These are phyloP conservation scores for Notiomystis cincta DNA, from an alignment of 2,113 vertebrate genomes.

Conservation along the genomic window DNA sequence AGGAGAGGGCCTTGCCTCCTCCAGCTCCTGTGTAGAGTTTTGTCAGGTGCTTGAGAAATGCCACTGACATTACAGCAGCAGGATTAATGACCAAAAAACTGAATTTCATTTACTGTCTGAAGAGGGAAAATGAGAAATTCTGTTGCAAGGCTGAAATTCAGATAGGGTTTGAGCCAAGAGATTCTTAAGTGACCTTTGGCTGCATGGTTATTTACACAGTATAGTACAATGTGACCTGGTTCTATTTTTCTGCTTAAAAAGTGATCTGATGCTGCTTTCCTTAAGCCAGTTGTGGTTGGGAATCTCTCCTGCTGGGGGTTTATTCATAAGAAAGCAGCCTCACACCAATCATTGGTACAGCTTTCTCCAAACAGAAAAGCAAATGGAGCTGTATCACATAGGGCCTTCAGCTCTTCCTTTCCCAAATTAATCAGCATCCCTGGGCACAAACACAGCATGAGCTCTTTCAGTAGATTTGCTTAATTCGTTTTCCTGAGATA, in stretches of 20 bases:
- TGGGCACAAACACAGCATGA: too few species aligned
- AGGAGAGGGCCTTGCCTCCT: neutral
- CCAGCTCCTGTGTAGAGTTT: neutral
- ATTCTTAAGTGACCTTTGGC: neutral
- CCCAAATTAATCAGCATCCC: rapidly evolving
- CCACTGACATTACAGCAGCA: neutral
- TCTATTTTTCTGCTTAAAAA: neutral
- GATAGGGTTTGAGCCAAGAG: neutral
- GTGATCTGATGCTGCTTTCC: neutral
- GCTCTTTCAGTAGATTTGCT: neutral
- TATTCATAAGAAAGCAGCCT: neutral
- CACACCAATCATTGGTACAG: neutral
- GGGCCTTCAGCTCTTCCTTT: neutral
- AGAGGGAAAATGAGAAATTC: neutral
- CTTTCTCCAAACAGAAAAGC: neutral
- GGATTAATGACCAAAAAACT: neutral
- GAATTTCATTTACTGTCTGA: neutral
- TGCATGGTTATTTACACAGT: neutral
- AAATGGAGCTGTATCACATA: neutral
- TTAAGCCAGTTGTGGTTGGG: neutral
- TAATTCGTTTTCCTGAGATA: neutral
- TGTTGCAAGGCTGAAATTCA: neutral
- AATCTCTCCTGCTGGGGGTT: neutral
- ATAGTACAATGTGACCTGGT: neutral
- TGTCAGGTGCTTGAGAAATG: neutral